phyloP scores from a whole-genome alignment of 2,888 invertebrate genomes.

The Lithophane leautieri region DNA sequence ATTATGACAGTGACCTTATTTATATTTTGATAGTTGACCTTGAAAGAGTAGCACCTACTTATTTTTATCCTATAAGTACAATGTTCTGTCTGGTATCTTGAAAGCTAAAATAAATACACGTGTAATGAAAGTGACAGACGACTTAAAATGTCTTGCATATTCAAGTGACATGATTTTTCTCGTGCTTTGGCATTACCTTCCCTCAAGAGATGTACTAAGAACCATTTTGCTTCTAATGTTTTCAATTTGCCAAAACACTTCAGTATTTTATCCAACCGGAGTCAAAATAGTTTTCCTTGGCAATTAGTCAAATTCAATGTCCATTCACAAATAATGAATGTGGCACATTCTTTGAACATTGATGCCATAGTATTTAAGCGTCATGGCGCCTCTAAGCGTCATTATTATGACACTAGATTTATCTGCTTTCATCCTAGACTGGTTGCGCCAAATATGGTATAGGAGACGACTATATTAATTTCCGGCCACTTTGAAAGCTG shows the following conservation, averaged over 20 bases:
- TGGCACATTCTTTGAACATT: neutral
- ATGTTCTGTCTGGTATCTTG: neutral
- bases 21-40: neutral
- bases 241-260: neutral
- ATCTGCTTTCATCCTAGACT: neutral
- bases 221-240: neutral
- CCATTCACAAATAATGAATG: conserved; percentile 21
- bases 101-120: conserved; percentile 11
- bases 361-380: neutral
- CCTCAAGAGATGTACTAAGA: conserved; percentile 1
- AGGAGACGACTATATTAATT: neutral
- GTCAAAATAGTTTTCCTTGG: conserved; percentile 16
- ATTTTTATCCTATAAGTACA: neutral
- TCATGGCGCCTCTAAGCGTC: neutral
- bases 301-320: conserved; percentile 24
- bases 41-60: neutral
- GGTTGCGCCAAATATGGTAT: conserved; percentile 14
- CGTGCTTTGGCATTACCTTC: neutral
- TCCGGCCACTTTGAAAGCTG: conserved; percentile 3
- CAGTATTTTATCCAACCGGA: neutral
- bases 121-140: conserved; percentile 11
- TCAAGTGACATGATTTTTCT: conserved; percentile 2
- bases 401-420: neutral
- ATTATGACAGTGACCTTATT: neutral
- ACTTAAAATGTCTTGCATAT: conserved; percentile 10